Conservation (phyloP, 2,797 vertebrate genomes). For the Thripadectes ignobilis region DNA sequence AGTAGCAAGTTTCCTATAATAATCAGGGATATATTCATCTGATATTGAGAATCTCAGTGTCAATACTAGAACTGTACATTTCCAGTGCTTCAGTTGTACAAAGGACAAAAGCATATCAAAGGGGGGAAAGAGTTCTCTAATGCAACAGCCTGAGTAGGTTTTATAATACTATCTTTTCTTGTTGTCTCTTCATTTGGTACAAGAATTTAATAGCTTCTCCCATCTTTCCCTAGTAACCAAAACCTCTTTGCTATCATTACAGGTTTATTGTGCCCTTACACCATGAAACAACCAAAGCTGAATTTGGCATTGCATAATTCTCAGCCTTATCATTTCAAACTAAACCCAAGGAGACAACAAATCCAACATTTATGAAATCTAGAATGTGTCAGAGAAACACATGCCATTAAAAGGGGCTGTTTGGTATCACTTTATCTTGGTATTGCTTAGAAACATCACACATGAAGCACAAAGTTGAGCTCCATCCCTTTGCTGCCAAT, state of each 20-base stretch:
- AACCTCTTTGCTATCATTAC: neutral
- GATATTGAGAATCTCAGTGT: neutral
- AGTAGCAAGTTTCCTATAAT: neutral
- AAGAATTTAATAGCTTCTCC: neutral
- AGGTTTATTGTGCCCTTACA: neutral
- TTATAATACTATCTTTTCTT: neutral
- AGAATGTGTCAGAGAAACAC: neutral
- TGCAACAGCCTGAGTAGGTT: neutral
- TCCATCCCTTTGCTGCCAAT: neutral
- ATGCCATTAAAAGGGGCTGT: neutral
- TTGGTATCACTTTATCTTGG: neutral
- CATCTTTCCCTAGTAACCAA: neutral
- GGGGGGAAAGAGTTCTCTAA: neutral
- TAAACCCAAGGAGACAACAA: neutral
- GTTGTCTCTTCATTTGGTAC: neutral
- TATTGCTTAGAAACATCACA: neutral
- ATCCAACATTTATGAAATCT: neutral
- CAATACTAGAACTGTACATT: neutral
- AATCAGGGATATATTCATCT: neutral
- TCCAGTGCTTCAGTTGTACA: neutral
- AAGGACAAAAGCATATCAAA: neutral
- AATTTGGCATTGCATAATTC: neutral
- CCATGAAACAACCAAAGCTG: neutral
- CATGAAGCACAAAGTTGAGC: neutral
- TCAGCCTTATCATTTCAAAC: neutral